These are phyloP conservation scores for Herpetotheres cachinnans DNA, from an alignment of 2,113 vertebrate species.

Conservation along the genomic window DNA sequence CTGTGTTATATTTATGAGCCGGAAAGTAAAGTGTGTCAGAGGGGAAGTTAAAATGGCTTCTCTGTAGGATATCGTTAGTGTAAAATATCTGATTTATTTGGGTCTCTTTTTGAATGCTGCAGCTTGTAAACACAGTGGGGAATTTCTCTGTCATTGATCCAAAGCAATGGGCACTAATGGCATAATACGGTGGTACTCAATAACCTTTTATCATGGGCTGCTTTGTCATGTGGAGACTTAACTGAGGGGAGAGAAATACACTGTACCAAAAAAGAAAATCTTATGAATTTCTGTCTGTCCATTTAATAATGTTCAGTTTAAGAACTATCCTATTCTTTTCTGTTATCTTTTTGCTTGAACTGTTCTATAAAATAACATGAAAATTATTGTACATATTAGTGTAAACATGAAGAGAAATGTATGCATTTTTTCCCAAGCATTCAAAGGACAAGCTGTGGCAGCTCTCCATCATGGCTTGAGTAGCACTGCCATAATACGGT, in stretches of 20 bases:
- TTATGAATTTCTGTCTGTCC: neutral
- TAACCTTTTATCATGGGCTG: slow-evolving; percentile 52
- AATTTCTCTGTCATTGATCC: slow-evolving; percentile 65
- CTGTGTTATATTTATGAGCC: slow-evolving; percentile 52
- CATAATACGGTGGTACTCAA: slow-evolving; percentile 42
- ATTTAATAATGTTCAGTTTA: neutral
- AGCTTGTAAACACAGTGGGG: slow-evolving; percentile 56
- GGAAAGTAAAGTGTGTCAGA: slow-evolving; percentile 44
- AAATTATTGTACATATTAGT: neutral
- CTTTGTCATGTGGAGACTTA: slow-evolving; percentile 53
- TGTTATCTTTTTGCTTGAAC: neutral
- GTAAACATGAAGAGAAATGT: neutral
- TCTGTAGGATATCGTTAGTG: slow-evolving; percentile 35
- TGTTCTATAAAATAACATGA: neutral
- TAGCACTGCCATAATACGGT: neutral
- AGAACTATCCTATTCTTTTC: neutral
- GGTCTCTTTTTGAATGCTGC: slow-evolving; percentile 21
- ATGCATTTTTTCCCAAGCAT: neutral
- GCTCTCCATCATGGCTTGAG: neutral
- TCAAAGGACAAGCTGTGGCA: neutral
- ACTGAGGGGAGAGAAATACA: neutral
- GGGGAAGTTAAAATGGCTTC: slow-evolving; percentile 58
- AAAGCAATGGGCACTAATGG: slow-evolving; percentile 62
- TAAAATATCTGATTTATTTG: slow-evolving; percentile 64
- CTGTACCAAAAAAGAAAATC: neutral